Evolutionary conservation across 2,888 invertebrate genomes (phyloP).

Genomic region (Tipula vernalis): DNA sequence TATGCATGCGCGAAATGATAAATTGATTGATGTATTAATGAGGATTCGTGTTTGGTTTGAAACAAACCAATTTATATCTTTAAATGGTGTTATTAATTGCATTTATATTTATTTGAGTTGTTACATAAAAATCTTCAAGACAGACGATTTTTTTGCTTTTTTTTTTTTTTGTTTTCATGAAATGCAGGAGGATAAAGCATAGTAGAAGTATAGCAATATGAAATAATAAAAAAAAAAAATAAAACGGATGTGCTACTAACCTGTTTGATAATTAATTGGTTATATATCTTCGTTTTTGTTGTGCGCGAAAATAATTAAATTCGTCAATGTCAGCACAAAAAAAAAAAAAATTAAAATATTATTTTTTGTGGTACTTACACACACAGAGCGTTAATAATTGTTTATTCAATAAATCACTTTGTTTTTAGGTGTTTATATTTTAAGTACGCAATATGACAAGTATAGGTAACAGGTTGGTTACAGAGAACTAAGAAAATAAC

Average conservation of each 20-base stretch:
- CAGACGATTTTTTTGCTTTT: neutral
- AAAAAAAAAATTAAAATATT: neutral
- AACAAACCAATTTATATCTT: slow-evolving; percentile 4
- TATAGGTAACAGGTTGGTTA: neutral
- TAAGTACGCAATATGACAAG: neutral
- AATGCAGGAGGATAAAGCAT: neutral
- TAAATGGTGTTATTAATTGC: neutral
- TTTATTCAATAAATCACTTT: neutral
- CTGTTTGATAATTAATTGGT: slow-evolving; percentile 4
- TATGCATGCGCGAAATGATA: neutral
- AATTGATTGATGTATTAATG: slow-evolving; percentile 4
- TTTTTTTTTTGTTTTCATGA: neutral
- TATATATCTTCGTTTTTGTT: neutral
- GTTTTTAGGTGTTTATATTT: neutral
- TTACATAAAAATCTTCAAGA: neutral
- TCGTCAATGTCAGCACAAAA: neutral
- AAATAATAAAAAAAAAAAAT: neutral
- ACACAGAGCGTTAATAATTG: neutral
- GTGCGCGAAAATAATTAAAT: neutral
- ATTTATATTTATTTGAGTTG: neutral
- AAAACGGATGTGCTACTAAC: slow-evolving; percentile 4
- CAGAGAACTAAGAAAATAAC: neutral
- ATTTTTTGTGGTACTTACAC: neutral
- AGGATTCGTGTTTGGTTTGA: slow-evolving; percentile 4
- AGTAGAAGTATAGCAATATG: neutral